Evolutionary conservation across 2,888 invertebrate genomes (phyloP), one percentile per base, ranked within the genome.

Genomic region (Rhorus exstirpatorius): DNA sequence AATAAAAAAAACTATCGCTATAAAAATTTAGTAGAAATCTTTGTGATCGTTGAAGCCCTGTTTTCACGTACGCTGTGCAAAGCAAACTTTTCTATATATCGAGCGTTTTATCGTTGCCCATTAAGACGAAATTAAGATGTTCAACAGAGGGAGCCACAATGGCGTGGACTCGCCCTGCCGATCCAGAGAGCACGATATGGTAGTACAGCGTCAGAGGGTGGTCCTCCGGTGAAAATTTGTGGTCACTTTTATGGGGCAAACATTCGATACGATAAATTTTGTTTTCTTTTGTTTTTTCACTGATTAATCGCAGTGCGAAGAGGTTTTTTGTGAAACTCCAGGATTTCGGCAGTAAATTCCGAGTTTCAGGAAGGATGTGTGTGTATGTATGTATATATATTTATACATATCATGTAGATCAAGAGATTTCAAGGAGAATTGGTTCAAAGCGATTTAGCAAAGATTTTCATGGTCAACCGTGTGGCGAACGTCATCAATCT

Each of bases 61-160:
- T 75, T 76, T 80, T 80, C 46, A 19, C 55, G 35, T 76, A 55
- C 60, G 1, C 46, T 68, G 19, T 41, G 49, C 58, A 41, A 58
- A 75, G 19, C 63, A 55, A 49, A 70, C 26, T 68, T 79, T 24
- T 38, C 49, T n/a, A 60, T 79, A 80, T 80, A 85, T 76, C n/a
- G 78, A 71, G 46, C 55, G 65, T 79, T 89, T 89, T 88, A 89
- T 89, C 89, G 84, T 77, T n/a, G 84, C 84, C 71, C 89, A 88
- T 89, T 89, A 89, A 88, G 86, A 83, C 77, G 85, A 86, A 88
- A 87, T 88, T 87, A 87, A 87, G 87, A 85, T 79, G 77, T 83
- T 83, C 83, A 83, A 88, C 67, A n/a, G n/a, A 71, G 81, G 77
- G 83, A 81, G 75, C 80, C 81, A 79, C 80, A 80, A 78, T 76